Evolutionary conservation across 2,888 invertebrate species (phyloP).

Genomic region (Celastrina argiolus): DNA sequence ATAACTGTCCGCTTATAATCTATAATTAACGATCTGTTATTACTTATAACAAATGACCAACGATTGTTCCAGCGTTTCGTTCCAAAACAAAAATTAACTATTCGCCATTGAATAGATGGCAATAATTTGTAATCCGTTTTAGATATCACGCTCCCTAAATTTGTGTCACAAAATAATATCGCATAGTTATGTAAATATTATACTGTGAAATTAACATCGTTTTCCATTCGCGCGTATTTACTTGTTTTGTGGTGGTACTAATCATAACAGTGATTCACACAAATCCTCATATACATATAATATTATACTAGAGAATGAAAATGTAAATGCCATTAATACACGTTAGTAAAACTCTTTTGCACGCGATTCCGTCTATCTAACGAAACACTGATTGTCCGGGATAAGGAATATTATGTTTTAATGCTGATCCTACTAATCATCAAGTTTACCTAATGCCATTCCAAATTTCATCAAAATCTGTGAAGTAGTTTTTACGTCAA

Average conservation of each 20-base stretch:
- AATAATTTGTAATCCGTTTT: slow-evolving; percentile 37
- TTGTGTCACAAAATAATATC: slow-evolving; percentile 47
- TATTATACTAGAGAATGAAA: too few species aligned
- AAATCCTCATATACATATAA: neutral
- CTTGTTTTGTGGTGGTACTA: slow-evolving; percentile 39
- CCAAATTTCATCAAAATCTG: too few species aligned
- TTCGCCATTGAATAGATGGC: slow-evolving; percentile 36
- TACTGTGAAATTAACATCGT: slow-evolving; percentile 44
- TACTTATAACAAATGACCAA: slow-evolving; percentile 32
- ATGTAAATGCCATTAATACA: too few species aligned
- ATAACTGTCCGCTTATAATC: slow-evolving; percentile 29
- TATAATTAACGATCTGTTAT: slow-evolving; percentile 34
- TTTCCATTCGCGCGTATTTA: slow-evolving; percentile 37
- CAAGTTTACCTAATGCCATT: too few species aligned
- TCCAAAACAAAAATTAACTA: slow-evolving; percentile 36
- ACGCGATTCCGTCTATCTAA: too few species aligned
- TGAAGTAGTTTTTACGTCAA: too few species aligned
- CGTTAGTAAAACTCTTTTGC: too few species aligned
- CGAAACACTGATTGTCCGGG: too few species aligned
- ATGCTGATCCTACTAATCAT: too few species aligned
- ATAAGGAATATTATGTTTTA: too few species aligned
- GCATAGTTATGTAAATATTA: slow-evolving; percentile 42
- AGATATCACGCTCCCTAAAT: slow-evolving; percentile 39
- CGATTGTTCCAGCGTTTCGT: slow-evolving; percentile 33
- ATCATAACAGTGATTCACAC: slow-evolving; percentile 30